These are phyloP conservation scores for Antedon mediterranea DNA, from an alignment of 53 echinoderm and acorn worm species.

Conservation along the genomic window DNA sequence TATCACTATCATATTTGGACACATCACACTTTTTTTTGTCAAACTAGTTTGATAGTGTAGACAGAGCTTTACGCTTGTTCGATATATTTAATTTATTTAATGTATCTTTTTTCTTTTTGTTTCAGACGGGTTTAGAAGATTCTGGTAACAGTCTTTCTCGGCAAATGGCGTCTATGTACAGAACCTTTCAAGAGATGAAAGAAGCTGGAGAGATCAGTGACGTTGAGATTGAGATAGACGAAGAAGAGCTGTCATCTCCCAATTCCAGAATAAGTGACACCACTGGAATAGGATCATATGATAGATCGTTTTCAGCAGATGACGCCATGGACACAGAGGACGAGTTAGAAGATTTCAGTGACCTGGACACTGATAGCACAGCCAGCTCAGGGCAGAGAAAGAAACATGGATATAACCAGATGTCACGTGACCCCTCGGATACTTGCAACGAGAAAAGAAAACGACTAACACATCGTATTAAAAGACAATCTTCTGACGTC, in stretches of 20 bases:
- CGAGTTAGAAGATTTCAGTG: constrained; percentile 87
- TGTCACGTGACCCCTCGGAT: neutral
- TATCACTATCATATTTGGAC: too few relatives aligned
- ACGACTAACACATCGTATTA: neutral
- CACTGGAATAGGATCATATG: constrained; percentile 32
- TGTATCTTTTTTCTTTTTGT: too few relatives aligned
- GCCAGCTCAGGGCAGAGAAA: constrained; percentile 13
- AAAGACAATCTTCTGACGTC: neutral
- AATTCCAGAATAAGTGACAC: constrained; percentile 36
- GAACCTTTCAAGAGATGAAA: constrained; percentile 81
- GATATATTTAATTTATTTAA: too few relatives aligned
- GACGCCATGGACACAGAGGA: constrained; percentile 86
- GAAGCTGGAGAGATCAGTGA: constrained; percentile 40
- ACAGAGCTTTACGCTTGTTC: too few relatives aligned
- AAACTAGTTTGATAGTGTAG: too few relatives aligned
- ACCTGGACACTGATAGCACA: constrained; percentile 70
- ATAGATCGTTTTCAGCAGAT: constrained; percentile 16
- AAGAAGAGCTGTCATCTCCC: constrained; percentile 10
- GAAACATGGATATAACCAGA: neutral
- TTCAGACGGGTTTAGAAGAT: constrained; percentile 54
- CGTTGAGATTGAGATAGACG: constrained; percentile 31
- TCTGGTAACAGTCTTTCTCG: constrained; percentile 79
- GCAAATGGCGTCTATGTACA: constrained; percentile 87
- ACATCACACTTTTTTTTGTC: too few relatives aligned
- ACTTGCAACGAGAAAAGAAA: neutral